A percentile compares a stretch with the other conserved stretches of the same genome.
Conservation (phyloP, 2,888 invertebrate species). For the Palloptera scutellata region DNA sequence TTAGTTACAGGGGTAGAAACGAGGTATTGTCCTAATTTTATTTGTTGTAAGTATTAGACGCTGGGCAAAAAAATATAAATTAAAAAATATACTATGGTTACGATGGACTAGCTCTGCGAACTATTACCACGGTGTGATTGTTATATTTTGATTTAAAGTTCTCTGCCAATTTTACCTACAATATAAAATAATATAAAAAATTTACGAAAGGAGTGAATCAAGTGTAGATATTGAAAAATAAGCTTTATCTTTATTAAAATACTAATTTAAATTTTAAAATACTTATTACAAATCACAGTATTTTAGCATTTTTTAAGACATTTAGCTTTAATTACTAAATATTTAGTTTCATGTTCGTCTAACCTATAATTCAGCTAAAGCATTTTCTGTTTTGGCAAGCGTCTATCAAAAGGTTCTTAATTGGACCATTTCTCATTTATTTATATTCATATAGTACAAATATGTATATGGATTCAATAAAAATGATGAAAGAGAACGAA, state of each 20-base stretch:
- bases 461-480: not conserved
- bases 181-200: too few species aligned
- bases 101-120: too few species aligned
- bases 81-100: too few species aligned
- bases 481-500: not conserved
- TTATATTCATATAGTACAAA: not conserved
- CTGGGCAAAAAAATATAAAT: too few species aligned
- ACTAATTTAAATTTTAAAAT: constrained; percentile 16
- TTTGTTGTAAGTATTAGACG: too few species aligned
- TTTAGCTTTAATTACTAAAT: not conserved
- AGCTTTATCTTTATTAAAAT: constrained; percentile 16
- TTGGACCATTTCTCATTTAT: constrained; percentile 12
- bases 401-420: not conserved
- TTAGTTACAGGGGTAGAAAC: too few species aligned
- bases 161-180: too few species aligned
- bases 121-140: too few species aligned
- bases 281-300: constrained; percentile 33
- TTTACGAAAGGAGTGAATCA: too few species aligned
- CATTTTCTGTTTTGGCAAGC: constrained; percentile 5
- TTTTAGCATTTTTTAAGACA: constrained; percentile 26
- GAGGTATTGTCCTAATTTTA: too few species aligned
- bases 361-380: not conserved
- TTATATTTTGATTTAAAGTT: too few species aligned
- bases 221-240: not conserved
- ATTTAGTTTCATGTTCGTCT: not conserved